Evolutionary conservation across 2,797 vertebrate genomes (phyloP).

Genomic region (Uromys caudimaculatus): DNA sequence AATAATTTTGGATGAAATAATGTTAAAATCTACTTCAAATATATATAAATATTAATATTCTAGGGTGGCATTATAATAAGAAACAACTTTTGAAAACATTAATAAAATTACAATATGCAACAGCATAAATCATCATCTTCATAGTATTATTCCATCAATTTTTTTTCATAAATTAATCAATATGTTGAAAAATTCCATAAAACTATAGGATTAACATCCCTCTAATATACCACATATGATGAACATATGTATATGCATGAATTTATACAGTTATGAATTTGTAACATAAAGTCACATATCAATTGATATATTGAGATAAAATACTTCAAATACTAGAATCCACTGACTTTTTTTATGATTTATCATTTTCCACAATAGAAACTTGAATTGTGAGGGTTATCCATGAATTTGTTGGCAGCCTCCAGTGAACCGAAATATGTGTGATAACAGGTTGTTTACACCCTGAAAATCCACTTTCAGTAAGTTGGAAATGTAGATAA

Average conservation of each 20-base stretch:
- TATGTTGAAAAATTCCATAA: neutral
- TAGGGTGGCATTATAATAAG: neutral
- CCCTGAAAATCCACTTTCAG: slow-evolving; percentile 88
- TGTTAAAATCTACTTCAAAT: neutral
- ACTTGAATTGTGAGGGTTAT: slow-evolving; percentile 67
- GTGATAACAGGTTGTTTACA: slow-evolving; percentile 88
- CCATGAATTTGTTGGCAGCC: slow-evolving; percentile 71
- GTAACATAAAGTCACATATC: neutral
- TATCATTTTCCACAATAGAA: slow-evolving; percentile 51
- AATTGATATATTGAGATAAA: neutral
- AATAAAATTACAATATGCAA: neutral
- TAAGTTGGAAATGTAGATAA: slow-evolving; percentile 89
- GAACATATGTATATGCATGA: neutral
- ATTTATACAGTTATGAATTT: neutral
- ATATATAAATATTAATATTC: neutral
- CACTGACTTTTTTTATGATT: neutral
- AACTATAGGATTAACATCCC: neutral
- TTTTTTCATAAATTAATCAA: neutral
- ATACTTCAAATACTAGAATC: neutral
- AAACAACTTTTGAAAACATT: slow-evolving; percentile 12
- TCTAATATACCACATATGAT: neutral
- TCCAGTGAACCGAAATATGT: slow-evolving; percentile 81
- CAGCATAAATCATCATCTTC: neutral
- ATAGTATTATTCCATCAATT: neutral
- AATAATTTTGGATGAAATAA: slow-evolving; percentile 13